Evolutionary conservation across 2,113 vertebrate genomes (phyloP).

Genomic region (Sarotherodon lohbergeri): DNA sequence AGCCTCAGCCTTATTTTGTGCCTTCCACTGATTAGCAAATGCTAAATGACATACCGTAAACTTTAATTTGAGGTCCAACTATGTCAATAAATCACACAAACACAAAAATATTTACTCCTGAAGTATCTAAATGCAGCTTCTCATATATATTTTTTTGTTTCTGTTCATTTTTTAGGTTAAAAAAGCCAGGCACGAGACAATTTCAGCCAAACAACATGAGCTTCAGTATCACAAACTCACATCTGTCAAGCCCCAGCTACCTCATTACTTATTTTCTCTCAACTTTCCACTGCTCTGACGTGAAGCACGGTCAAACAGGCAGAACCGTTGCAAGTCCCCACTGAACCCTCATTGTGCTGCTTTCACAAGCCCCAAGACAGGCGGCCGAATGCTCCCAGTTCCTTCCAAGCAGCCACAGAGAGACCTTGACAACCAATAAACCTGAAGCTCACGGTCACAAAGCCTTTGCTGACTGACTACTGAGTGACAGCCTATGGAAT

Average conservation of each 20-base stretch:
- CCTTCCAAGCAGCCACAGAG: not conserved
- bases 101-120: not conserved
- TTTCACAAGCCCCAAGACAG: not conserved
- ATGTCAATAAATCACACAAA: not conserved
- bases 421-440: slow-evolving; percentile 2
- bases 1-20: not conserved
- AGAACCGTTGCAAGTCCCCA: not conserved
- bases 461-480: not conserved
- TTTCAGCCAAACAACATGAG: not conserved
- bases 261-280: slow-evolving; percentile 20
- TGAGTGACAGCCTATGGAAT: not conserved
- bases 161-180: not conserved
- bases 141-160: not conserved
- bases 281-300: slow-evolving; percentile 2
- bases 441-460: not conserved
- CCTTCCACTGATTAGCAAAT: not conserved
- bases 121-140: not conserved
- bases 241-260: not conserved
- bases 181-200: not conserved
- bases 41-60: not conserved
- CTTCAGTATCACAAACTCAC: not conserved
- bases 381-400: not conserved
- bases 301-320: not conserved
- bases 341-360: slow-evolving; percentile 36
- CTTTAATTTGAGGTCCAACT: not conserved